These are phyloP conservation scores for Scrobipalpa atriplicella DNA, from an alignment of 2,888 invertebrate genomes.

Conservation along the genomic window DNA sequence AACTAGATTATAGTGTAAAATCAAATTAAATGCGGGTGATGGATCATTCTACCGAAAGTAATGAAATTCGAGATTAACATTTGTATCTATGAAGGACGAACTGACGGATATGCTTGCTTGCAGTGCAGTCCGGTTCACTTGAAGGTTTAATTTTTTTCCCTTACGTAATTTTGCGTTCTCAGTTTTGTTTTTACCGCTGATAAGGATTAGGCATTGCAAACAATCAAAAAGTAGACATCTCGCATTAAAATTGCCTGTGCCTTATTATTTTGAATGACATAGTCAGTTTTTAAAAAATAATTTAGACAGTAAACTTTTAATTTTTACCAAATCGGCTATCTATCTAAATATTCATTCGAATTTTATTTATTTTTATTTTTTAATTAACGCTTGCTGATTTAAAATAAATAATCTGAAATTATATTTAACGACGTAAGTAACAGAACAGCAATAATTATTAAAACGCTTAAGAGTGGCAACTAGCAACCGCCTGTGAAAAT, in stretches of 20 bases:
- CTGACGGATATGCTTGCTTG: neutral
- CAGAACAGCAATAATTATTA: neutral
- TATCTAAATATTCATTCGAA: too few relatives aligned
- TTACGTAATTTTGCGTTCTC: neutral
- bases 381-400: too few relatives aligned
- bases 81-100: neutral
- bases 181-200: neutral
- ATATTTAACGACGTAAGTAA: too few relatives aligned
- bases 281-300: too few relatives aligned
- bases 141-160: neutral
- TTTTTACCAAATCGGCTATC: too few relatives aligned
- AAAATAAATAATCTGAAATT: too few relatives aligned
- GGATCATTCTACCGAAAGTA: constrained; percentile 6
- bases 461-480: neutral
- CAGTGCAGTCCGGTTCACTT: constrained; percentile 16
- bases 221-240: neutral
- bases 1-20: neutral
- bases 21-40: neutral
- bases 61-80: constrained; percentile 4
- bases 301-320: too few relatives aligned
- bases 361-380: too few relatives aligned
- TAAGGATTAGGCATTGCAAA: neutral
- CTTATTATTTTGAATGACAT: too few relatives aligned
- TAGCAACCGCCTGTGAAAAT: neutral
- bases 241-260: too few relatives aligned